Conservation (phyloP, 1,140 invertebrate species). For the Nephila pilipes region DNA sequence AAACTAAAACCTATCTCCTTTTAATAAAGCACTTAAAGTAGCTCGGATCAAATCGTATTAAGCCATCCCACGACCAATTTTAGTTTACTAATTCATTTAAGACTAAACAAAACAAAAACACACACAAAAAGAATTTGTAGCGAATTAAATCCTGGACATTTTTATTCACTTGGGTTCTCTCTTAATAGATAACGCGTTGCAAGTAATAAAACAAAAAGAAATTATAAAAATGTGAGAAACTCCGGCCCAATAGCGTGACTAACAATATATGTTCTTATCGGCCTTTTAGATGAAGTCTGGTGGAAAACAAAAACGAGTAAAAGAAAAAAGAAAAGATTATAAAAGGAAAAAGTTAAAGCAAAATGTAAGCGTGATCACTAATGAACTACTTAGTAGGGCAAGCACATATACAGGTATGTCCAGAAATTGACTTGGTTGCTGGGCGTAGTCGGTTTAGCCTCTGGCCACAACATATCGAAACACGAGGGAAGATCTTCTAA, state of each 20-base stretch:
- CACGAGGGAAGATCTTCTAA: constrained; percentile 68
- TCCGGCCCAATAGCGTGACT: constrained; percentile 59
- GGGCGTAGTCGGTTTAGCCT: constrained; percentile 63
- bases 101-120: background rate
- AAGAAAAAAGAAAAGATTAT: constrained; percentile 6
- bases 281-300: constrained; percentile 22
- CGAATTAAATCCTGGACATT: background rate
- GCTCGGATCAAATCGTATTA: background rate
- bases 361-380: constrained; percentile 65
- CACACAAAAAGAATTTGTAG: background rate
- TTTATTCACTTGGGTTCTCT: constrained; percentile 20
- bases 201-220: constrained; percentile 10
- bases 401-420: constrained; percentile 73
- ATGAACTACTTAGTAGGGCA: constrained; percentile 76
- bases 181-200: constrained; percentile 1
- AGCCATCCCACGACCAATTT: background rate
- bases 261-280: constrained; percentile 69
- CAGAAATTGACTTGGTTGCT: constrained; percentile 71
- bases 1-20: background rate
- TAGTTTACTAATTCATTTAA: constrained; percentile 1
- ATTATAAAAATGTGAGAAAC: constrained; percentile 54
- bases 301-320: constrained; percentile 20
- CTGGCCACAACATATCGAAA: constrained; percentile 68
- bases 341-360: constrained; percentile 46
- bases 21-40: background rate